phyloP scores from a whole-genome alignment of 2,888 invertebrate species.

The Cosmia trapezina region DNA sequence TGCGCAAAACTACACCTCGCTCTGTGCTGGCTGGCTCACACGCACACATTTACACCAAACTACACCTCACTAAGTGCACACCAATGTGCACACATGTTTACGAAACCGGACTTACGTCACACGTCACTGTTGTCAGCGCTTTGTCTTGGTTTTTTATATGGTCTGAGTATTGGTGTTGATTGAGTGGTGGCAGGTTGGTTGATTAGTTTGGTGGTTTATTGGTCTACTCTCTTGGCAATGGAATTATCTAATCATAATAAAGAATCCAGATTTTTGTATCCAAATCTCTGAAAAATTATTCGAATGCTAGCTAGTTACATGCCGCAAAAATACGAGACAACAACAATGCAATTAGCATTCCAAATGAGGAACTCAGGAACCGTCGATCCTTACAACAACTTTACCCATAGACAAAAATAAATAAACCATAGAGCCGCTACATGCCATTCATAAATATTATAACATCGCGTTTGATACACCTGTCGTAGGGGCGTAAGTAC shows the following conservation, averaged over 20 bases:
- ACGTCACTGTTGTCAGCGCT: too few relatives aligned
- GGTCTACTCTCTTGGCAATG: not conserved
- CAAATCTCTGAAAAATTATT: not conserved
- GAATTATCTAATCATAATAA: not conserved
- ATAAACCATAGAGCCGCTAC: not conserved
- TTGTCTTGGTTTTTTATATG: too few relatives aligned
- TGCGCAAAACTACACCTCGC: too few relatives aligned
- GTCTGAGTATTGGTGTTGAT: not conserved
- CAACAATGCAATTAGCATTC: not conserved
- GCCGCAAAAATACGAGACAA: not conserved
- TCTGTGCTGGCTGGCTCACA: too few relatives aligned
- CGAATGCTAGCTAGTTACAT: not conserved
- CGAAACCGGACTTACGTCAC: too few relatives aligned
- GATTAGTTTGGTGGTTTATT: not conserved
- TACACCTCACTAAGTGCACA: too few relatives aligned
- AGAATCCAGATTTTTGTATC: not conserved
- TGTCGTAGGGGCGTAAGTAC: slow-evolving; percentile 1
- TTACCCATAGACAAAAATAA: not conserved
- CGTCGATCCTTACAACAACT: not conserved
- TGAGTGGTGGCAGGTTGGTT: not conserved
- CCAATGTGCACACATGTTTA: too few relatives aligned
- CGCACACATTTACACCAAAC: too few relatives aligned
- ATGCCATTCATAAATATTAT: slow-evolving; percentile 6
- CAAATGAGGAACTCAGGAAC: not conserved
- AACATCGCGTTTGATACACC: slow-evolving; percentile 3